These are phyloP conservation scores for Himalopsyche japonica DNA, from an alignment of 2,888 invertebrate genomes.

Conservation along the genomic window DNA sequence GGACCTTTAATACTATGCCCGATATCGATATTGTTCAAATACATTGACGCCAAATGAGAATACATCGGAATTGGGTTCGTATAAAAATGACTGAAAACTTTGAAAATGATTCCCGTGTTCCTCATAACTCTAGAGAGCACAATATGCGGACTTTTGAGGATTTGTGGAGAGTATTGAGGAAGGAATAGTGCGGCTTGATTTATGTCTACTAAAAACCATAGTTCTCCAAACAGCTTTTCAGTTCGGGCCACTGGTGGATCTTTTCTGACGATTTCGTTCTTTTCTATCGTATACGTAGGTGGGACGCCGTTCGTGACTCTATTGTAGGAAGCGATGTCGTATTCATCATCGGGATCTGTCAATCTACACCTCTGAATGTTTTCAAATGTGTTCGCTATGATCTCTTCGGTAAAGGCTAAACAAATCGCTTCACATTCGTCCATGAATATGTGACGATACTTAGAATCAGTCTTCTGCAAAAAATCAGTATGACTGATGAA, in stretches of 20 bases:
- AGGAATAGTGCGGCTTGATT: conserved; percentile 48
- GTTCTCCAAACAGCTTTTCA: conserved; percentile 44
- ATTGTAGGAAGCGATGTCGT: conserved; percentile 17
- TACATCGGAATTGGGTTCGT: conserved; percentile 44
- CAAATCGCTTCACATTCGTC: conserved; percentile 49
- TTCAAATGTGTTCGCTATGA: conserved; percentile 45
- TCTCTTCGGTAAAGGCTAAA: conserved; percentile 45
- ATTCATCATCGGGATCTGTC: conserved; percentile 25
- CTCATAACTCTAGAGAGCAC: conserved; percentile 47
- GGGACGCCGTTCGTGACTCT: neutral
- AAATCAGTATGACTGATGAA: conserved; percentile 46
- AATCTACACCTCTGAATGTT: conserved; percentile 45
- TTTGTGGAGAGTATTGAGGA: conserved; percentile 46
- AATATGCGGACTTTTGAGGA: conserved; percentile 46
- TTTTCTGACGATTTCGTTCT: conserved; percentile 19
- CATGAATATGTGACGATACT: conserved; percentile 49
- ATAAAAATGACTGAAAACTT: conserved; percentile 47
- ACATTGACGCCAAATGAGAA: conserved; percentile 42
- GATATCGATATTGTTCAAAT: conserved; percentile 43
- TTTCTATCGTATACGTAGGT: neutral
- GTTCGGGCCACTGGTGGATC: neutral
- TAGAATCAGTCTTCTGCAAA: conserved; percentile 43
- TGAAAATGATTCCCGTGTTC: conserved; percentile 46
- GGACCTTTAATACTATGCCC: conserved; percentile 47
- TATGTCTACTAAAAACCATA: conserved; percentile 50